Base-by-base conservation (phyloP, 2,797 vertebrate genomes). In the Alosa sapidissima region DNA sequence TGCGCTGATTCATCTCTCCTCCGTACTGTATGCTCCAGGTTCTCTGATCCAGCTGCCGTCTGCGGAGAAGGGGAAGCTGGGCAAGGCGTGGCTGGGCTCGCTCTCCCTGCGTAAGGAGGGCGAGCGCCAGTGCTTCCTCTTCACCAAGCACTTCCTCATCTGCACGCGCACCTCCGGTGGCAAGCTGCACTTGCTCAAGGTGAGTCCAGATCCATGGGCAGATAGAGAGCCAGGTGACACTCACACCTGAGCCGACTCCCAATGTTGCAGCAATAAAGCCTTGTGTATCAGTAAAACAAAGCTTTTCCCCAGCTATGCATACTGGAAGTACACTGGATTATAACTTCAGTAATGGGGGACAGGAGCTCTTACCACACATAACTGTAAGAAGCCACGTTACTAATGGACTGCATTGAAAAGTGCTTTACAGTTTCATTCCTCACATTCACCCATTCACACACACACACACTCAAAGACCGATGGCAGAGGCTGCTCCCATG, bases 121-220 rank as follows among this genome's bases (percentile, higher is more conserved):
- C 58, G 98, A 99, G 92, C 94, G 97, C 7, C 98, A 99, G 90
- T 99, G 98, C 88, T 99, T 99, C 90, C 95, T 99, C 87, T 99
- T 99, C 89, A 99, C 98, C 90, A 99, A 99, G 86, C 98, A 99
- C 94, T 97, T 99, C 87, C 94, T 99, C 93, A 97, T 99, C 93
- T 99, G 98, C 81, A 99, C 97, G 1, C 95, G 97, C 84, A 98
- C 97, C 83, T 99, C 98, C n/a, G 97, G 98, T 88, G 98, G 98
- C 85, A 99, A 99, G 88, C 95, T 99, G 5, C 98, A 99, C 93
- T 92, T 99, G 86, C 96, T 99, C 62, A 99, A 99, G 96, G 98
- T 99, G 93, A 87, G 88, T 85, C 81, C 47, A 11, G 13, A 11
- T 58, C 19, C 0, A 8, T 1, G 14, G 4, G 5, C 65, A 72